Percentiles rank a stretch among this genome's conserved stretches.
Evolutionary conservation across 2,797 vertebrate species (phyloP).

Genomic region (Diplodus sargus): DNA sequence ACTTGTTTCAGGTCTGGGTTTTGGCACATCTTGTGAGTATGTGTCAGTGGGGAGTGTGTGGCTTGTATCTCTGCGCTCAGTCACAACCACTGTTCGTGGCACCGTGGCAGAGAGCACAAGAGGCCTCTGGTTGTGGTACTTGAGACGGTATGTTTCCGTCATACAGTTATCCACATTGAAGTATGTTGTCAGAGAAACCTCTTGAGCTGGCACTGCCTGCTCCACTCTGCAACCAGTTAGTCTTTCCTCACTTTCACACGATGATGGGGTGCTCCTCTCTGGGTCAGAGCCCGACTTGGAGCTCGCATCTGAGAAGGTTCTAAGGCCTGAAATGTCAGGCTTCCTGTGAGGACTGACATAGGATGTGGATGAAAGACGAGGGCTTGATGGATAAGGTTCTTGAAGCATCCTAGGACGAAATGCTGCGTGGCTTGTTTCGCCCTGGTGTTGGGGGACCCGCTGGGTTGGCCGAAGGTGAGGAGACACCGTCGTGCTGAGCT

Average conservation of each 20-base stretch:
- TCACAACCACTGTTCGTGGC: conserved; percentile 76
- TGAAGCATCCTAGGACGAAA: conserved; percentile 78
- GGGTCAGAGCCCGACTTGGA: conserved; percentile 83
- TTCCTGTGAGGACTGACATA: conserved; percentile 76
- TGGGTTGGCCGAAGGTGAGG: conserved; percentile 85
- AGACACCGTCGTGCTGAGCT: conserved; percentile 70
- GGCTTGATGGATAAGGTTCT: conserved; percentile 80
- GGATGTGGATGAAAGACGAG: conserved; percentile 56
- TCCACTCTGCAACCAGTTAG: conserved; percentile 65
- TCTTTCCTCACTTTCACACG: conserved; percentile 79
- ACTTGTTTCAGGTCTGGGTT: conserved; percentile 87
- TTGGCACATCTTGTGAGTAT: conserved; percentile 81
- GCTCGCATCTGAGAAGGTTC: conserved; percentile 79
- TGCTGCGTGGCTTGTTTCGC: conserved; percentile 69
- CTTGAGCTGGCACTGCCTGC: conserved; percentile 74
- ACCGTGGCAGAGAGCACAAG: conserved; percentile 86
- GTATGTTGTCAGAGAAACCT: conserved; percentile 93
- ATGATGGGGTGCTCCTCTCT: conserved; percentile 79
- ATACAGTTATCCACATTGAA: conserved; percentile 98
- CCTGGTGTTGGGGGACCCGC: conserved; percentile 64
- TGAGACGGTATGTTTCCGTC: conserved; percentile 97
- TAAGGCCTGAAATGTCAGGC: conserved; percentile 71
- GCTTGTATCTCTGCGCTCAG: conserved; percentile 77
- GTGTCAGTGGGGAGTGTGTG: conserved; percentile 75
- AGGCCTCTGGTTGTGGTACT: conserved; percentile 96